A percentile compares a stretch with the other conserved stretches of the same genome.
Evolutionary conservation across 2,113 vertebrate genomes (phyloP).

Genomic region (Larimichthys polyactis): DNA sequence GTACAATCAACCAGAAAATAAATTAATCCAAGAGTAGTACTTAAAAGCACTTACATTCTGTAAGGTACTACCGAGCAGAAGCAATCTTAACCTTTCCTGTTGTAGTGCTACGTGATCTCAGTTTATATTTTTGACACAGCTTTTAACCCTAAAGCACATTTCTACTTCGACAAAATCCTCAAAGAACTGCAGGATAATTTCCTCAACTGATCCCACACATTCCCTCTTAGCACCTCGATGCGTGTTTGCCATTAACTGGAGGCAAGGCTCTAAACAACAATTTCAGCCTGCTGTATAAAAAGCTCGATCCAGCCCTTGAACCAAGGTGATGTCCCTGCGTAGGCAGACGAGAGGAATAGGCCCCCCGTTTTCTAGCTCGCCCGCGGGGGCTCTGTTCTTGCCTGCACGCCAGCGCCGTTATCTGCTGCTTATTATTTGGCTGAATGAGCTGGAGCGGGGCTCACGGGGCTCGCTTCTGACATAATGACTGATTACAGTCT

Average conservation of each 20-base stretch:
- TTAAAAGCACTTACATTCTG: too few species aligned
- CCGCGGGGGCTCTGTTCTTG: slow-evolving; percentile 64
- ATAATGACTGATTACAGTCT: slow-evolving; percentile 93
- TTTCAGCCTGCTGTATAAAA: slow-evolving; percentile 11
- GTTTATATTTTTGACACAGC: background rate
- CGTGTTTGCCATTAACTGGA: slow-evolving; percentile 25
- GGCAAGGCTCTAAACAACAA: slow-evolving; percentile 16
- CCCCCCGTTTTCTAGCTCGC: slow-evolving; percentile 44
- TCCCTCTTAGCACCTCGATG: slow-evolving; percentile 17
- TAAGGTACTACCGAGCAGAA: background rate
- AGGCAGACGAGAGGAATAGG: slow-evolving; percentile 38
- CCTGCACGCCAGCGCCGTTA: slow-evolving; percentile 79
- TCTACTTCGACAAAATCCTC: background rate
- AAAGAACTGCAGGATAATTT: background rate
- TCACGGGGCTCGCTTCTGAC: slow-evolving; percentile 88
- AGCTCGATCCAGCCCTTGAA: slow-evolving; percentile 50
- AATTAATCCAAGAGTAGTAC: background rate
- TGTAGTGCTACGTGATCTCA: background rate
- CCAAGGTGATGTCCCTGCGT: slow-evolving; percentile 56
- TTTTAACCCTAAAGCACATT: background rate
- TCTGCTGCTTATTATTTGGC: slow-evolving; percentile 89
- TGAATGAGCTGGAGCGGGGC: slow-evolving; percentile 86
- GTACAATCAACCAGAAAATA: background rate
- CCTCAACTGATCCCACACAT: background rate
- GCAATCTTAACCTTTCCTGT: background rate